Conservation (phyloP, 2,797 vertebrate genomes). For the Sebastes goodei region DNA sequence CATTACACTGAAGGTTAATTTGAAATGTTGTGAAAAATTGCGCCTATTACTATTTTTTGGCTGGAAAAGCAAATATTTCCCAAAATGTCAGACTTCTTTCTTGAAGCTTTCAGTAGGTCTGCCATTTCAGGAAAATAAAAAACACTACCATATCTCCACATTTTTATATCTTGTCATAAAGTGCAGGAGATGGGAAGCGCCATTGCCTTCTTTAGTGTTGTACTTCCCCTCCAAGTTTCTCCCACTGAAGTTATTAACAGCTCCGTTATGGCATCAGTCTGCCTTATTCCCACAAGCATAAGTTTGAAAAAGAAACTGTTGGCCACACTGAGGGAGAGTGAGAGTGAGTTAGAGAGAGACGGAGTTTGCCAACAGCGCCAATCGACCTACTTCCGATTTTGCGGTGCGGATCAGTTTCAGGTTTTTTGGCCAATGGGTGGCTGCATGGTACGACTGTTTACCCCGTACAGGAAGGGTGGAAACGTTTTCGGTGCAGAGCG, state of each 20-base stretch:
- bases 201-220: slow-evolving; percentile 21
- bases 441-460: slow-evolving; percentile 47
- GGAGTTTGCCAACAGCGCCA: slow-evolving; percentile 52
- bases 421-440: slow-evolving; percentile 49
- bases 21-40: background rate
- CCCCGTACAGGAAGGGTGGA: slow-evolving; percentile 46
- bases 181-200: slow-evolving; percentile 1
- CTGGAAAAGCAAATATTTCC: background rate
- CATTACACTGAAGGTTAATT: background rate
- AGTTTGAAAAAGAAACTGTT: slow-evolving; percentile 43
- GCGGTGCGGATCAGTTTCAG: slow-evolving; percentile 50
- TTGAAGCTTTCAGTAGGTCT: background rate
- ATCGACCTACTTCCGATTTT: slow-evolving; percentile 65
- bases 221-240: slow-evolving; percentile 34
- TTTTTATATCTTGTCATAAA: background rate
- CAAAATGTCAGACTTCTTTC: background rate
- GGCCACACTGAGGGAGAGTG: slow-evolving; percentile 19
- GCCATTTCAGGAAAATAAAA: background rate
- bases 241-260: slow-evolving; percentile 53
- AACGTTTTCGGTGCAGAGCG: slow-evolving; percentile 32
- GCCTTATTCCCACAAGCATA: slow-evolving; percentile 46
- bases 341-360: background rate
- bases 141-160: background rate
- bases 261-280: slow-evolving; percentile 29
- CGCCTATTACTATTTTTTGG: background rate